Evolutionary conservation across 1,140 invertebrate genomes (phyloP).

Genomic region (Caenorhabditis tropicalis): DNA sequence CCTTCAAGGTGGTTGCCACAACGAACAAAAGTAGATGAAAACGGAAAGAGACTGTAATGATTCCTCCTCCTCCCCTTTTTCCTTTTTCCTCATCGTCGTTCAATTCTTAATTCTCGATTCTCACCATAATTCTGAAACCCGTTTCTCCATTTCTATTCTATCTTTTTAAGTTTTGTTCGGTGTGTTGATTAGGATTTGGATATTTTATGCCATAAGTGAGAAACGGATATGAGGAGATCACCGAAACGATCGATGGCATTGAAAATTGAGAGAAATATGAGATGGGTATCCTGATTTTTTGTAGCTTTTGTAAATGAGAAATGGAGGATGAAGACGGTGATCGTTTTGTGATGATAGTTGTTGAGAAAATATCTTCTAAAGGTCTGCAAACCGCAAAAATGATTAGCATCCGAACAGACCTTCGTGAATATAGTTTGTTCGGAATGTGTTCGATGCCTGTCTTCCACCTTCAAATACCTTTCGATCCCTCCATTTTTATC

Average conservation of each 20-base stretch:
- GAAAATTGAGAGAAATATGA: too few species aligned
- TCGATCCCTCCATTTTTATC: too few species aligned
- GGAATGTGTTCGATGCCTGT: too few species aligned
- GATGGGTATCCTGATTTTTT: neutral
- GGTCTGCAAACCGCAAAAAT: too few species aligned
- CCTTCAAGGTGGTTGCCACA: neutral
- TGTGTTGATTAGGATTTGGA: neutral
- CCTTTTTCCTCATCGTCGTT: neutral
- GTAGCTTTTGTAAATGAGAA: conserved; percentile 16
- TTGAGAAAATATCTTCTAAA: too few species aligned
- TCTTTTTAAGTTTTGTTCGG: neutral
- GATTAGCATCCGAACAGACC: too few species aligned
- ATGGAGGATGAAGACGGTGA: too few species aligned
- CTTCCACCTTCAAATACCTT: too few species aligned
- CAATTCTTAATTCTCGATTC: conserved; percentile 26
- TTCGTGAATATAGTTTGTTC: too few species aligned
- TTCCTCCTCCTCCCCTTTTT: neutral
- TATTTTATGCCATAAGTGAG: neutral
- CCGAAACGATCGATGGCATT: neutral
- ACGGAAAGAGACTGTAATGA: neutral
- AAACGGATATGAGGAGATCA: neutral
- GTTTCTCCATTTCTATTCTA: neutral
- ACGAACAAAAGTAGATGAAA: conserved; percentile 27
- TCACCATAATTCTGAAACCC: neutral
- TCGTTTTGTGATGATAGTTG: too few species aligned